phyloP scores from a whole-genome alignment of 2,113 vertebrate species.

The Hassar affinis region DNA sequence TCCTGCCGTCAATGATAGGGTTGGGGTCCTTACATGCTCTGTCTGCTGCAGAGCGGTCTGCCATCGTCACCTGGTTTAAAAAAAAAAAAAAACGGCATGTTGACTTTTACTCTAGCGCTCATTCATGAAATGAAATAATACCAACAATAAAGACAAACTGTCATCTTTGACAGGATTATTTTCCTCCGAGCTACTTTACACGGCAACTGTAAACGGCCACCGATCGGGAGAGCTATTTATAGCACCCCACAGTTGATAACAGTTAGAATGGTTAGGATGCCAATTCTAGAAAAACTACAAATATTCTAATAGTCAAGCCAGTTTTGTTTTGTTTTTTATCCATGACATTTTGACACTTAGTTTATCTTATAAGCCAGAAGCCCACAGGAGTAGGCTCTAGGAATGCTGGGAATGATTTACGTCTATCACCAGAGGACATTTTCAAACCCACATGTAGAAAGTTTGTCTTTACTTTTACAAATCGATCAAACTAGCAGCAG shows the following conservation, averaged over 20 bases:
- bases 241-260: background rate
- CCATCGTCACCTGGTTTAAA: slow-evolving; percentile 89
- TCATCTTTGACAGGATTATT: background rate
- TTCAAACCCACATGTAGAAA: background rate
- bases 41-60: slow-evolving; percentile 91
- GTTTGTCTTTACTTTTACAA: background rate
- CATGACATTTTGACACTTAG: background rate
- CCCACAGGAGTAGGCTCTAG: slow-evolving; percentile 8
- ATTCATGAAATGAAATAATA: background rate
- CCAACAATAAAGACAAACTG: background rate
- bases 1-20: slow-evolving; percentile 98
- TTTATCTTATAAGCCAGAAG: background rate
- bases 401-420: background rate
- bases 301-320: background rate
- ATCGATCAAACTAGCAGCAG: background rate
- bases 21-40: slow-evolving; percentile 98
- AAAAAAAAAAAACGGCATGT: background rate
- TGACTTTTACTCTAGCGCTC: background rate
- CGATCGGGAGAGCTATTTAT: too few species aligned
- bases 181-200: background rate
- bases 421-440: background rate
- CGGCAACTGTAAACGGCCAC: background rate
- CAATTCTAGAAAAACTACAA: background rate
- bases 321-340: slow-evolving; percentile 28
- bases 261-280: background rate